Conservation (phyloP, 1,140 invertebrate species). For the Diuraphis noxia region DNA sequence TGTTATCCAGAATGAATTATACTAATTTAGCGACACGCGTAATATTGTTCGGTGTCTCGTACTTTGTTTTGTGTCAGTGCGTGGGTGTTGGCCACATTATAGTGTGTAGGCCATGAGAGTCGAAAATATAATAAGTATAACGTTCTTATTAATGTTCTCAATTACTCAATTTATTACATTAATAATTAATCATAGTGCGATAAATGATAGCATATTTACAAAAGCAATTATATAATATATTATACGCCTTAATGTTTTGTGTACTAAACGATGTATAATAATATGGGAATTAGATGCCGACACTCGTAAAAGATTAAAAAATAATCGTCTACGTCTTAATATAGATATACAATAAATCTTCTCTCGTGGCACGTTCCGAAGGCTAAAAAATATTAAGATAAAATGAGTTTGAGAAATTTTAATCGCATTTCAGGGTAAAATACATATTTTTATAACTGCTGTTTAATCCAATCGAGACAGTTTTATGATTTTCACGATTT, state of each 20-base stretch:
- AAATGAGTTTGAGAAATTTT: neutral
- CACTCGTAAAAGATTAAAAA: neutral
- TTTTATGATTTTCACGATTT: neutral
- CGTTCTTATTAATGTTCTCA: neutral
- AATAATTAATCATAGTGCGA: neutral
- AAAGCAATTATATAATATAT: neutral
- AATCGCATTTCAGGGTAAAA: neutral
- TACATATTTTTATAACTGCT: neutral
- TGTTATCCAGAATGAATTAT: neutral
- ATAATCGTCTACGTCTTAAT: neutral
- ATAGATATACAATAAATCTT: neutral
- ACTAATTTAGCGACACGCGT: neutral
- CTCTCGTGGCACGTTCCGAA: neutral
- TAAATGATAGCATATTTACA: neutral
- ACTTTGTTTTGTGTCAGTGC: neutral
- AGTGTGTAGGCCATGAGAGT: neutral
- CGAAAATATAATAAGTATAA: neutral
- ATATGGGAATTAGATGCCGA: neutral
- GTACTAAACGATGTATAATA: neutral
- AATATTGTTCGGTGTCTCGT: neutral
- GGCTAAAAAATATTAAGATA: neutral
- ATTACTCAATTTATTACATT: too few species aligned
- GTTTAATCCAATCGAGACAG: neutral
- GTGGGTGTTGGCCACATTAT: neutral
- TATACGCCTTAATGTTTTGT: neutral